Conservation (phyloP, 2,113 vertebrate genomes). For the Pygoscelis antarcticus region DNA sequence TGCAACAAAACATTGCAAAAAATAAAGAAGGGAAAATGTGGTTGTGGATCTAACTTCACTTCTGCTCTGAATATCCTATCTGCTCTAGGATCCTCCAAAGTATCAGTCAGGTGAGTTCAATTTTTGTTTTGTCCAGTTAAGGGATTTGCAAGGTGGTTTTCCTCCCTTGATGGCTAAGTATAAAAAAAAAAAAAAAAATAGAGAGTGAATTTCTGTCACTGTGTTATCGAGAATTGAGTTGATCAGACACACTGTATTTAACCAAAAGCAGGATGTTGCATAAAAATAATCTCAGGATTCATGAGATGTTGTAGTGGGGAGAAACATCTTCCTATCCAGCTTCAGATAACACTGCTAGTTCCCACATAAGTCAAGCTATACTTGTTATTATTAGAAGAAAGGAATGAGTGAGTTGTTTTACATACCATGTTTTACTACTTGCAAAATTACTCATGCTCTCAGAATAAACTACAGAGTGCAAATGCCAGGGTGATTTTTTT, state of each 20-base stretch:
- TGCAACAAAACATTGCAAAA: neutral
- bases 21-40: neutral
- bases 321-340: neutral
- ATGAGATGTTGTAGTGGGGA: neutral
- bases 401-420: constrained; percentile 70
- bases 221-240: neutral
- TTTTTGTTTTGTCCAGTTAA: neutral
- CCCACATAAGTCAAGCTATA: constrained; percentile 1
- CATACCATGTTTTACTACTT: constrained; percentile 61
- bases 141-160: constrained; percentile 36
- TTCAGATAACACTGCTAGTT: neutral
- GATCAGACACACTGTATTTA: neutral
- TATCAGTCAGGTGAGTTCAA: neutral
- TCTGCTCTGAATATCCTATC: neutral
- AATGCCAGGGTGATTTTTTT: constrained; percentile 70
- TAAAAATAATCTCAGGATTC: neutral
- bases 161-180: neutral
- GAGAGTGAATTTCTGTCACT: neutral
- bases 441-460: constrained; percentile 60
- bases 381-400: neutral
- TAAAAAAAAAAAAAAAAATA: neutral
- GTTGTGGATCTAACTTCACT: neutral
- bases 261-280: neutral
- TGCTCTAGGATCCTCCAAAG: neutral
- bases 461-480: constrained; percentile 66